Percentiles rank a stretch among this genome's conserved stretches.
Conservation (phyloP, 2,888 invertebrate genomes). For the Xanthia togata region DNA sequence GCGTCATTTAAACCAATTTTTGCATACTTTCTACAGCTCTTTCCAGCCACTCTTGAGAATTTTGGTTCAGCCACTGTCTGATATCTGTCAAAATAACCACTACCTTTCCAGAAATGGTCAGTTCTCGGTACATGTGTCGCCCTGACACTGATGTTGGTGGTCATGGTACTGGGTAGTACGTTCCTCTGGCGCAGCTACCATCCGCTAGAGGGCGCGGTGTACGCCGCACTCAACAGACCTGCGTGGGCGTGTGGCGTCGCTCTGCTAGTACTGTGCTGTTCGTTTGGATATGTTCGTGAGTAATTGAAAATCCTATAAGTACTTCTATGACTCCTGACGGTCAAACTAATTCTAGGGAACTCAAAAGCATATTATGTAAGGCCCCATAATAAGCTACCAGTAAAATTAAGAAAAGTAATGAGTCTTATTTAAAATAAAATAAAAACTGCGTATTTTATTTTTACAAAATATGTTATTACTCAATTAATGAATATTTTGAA, state of each 20-base stretch:
- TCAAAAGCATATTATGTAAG: background rate
- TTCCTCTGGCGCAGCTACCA: constrained; percentile 89
- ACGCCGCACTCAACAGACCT: constrained; percentile 90
- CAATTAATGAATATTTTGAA: background rate
- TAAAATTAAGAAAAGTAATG: background rate
- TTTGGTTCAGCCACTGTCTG: background rate
- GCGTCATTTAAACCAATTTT: background rate
- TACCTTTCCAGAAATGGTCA: constrained; percentile 85
- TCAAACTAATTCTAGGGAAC: background rate
- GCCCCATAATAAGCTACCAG: background rate
- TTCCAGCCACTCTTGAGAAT: background rate
- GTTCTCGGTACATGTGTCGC: constrained; percentile 81
- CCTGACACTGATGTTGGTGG: constrained; percentile 82
- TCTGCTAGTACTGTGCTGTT: constrained; percentile 87
- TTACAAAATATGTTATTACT: background rate
- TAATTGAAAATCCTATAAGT: background rate
- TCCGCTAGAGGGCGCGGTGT: constrained; percentile 88
- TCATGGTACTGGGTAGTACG: constrained; percentile 87
- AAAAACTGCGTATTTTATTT: background rate
- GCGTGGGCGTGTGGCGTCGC: constrained; percentile 89
- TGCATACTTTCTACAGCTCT: too few species aligned
- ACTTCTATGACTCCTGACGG: background rate
- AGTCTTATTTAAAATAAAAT: background rate
- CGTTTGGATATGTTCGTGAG: constrained; percentile 88
- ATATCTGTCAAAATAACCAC: background rate